A percentile compares a stretch with the other conserved stretches of the same genome.
Evolutionary conservation across 2,888 invertebrate genomes (phyloP).

Genomic region (Pristionchus mayeri): DNA sequence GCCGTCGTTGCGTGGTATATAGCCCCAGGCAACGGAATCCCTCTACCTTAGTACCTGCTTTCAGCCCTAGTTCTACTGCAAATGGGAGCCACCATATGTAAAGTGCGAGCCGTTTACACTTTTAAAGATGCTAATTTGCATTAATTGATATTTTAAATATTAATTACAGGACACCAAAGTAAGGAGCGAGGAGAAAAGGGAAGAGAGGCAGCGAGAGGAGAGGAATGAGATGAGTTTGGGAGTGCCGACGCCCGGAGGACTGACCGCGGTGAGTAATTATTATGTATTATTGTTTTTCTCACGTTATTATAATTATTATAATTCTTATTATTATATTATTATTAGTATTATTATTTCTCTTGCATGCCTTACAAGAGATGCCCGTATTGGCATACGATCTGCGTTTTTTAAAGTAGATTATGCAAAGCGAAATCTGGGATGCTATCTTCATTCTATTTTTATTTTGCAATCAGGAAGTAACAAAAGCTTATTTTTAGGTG

Average conservation of each 20-base stretch:
- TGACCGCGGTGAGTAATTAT: background rate
- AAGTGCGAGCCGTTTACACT: background rate
- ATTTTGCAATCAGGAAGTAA: no score
- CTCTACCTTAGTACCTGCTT: background rate
- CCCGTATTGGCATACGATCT: no score
- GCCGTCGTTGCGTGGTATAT: background rate
- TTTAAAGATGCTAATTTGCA: background rate
- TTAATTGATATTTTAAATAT: background rate
- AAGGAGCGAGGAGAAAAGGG: background rate
- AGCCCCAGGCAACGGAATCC: background rate
- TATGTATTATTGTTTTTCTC: background rate
- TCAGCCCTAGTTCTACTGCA: background rate
- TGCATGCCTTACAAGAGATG: no score
- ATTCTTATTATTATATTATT: no score
- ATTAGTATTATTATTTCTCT: no score
- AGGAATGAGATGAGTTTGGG: background rate
- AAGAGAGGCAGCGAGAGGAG: background rate
- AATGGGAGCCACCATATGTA: background rate
- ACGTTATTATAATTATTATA: no score
- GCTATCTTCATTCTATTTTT: no score
- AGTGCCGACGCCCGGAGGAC: conserved; percentile 26
- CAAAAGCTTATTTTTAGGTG: no score
- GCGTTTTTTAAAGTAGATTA: no score
- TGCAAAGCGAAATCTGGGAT: no score
- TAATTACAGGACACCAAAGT: background rate